phyloP scores from a whole-genome alignment of 2,113 vertebrate genomes.

The Oncorhynchus keta region DNA sequence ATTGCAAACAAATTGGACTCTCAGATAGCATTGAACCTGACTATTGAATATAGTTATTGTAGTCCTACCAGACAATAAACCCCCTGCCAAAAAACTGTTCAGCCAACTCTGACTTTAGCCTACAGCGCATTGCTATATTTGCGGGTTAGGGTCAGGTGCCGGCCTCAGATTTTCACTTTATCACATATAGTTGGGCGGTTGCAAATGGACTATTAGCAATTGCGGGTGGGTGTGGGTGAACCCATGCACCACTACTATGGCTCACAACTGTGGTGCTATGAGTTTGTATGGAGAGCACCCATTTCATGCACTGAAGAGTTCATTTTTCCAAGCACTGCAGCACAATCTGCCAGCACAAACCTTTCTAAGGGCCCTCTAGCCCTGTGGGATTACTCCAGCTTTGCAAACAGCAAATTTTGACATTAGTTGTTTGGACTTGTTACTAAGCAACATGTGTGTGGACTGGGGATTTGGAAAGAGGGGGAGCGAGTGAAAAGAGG shows the following conservation, averaged over 20 bases:
- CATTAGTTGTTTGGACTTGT: constrained; percentile 34
- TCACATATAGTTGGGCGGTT: too few relatives aligned
- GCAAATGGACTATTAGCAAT: too few relatives aligned
- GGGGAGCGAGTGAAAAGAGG: background rate
- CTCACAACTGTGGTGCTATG: too few relatives aligned
- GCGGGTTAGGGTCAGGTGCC: constrained; percentile 23
- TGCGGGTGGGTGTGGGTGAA: too few relatives aligned
- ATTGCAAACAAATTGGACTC: too few relatives aligned
- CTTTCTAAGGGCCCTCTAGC: constrained; percentile 36
- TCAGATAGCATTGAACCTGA: background rate
- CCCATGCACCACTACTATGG: constrained; percentile 57
- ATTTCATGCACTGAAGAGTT: too few relatives aligned
- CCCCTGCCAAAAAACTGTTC: constrained; percentile 37
- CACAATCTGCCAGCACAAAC: constrained; percentile 34
- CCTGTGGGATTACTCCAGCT: constrained; percentile 24
- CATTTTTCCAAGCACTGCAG: background rate
- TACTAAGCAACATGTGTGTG: constrained; percentile 26
- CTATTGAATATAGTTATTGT: background rate
- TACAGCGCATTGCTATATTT: constrained; percentile 19
- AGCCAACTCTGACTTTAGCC: constrained; percentile 43
- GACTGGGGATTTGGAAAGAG: background rate
- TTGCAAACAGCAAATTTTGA: constrained; percentile 50
- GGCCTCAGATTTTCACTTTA: too few relatives aligned
- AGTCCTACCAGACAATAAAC: background rate
- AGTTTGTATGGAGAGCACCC: too few relatives aligned